A percentile compares a stretch with the other conserved stretches of the same genome.
These are phyloP conservation scores for Chiroxiphia lanceolata DNA, from an alignment of 2,797 vertebrate species.

Conservation along the genomic window DNA sequence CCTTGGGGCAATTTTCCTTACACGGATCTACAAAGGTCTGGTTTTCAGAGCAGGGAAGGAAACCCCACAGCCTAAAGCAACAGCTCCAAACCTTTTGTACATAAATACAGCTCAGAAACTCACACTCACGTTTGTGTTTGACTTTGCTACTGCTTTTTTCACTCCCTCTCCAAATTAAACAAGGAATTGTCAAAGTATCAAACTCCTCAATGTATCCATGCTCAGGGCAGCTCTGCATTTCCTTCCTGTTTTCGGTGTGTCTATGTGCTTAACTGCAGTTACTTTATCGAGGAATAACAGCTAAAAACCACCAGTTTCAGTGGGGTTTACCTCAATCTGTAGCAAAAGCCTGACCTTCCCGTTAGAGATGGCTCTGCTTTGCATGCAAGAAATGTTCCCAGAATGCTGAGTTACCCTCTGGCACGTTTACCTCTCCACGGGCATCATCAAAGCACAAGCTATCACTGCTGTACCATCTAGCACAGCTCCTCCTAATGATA, in stretches of 20 bases:
- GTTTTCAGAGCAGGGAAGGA: not conserved
- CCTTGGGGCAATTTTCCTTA: not conserved
- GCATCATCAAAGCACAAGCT: not conserved
- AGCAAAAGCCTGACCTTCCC: not conserved
- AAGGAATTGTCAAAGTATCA: not conserved
- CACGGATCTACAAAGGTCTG: not conserved
- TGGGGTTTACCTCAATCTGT: not conserved
- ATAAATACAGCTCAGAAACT: not conserved
- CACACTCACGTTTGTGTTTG: not conserved
- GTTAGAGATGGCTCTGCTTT: not conserved
- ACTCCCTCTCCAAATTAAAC: not conserved
- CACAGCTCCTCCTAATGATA: constrained; percentile 21
- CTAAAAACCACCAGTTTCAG: not conserved
- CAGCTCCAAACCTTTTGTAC: not conserved
- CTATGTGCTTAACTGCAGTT: not conserved
- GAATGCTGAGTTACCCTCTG: not conserved
- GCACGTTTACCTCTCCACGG: not conserved
- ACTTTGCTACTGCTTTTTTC: not conserved
- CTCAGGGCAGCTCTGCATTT: not conserved
- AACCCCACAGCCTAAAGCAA: not conserved
- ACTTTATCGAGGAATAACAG: not conserved
- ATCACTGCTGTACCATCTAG: not conserved
- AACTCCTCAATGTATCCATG: not conserved
- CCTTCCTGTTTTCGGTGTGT: not conserved
- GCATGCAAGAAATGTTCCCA: not conserved